Conservation (phyloP, 1,140 invertebrate genomes). For the Lamellibrachia luymesi region DNA sequence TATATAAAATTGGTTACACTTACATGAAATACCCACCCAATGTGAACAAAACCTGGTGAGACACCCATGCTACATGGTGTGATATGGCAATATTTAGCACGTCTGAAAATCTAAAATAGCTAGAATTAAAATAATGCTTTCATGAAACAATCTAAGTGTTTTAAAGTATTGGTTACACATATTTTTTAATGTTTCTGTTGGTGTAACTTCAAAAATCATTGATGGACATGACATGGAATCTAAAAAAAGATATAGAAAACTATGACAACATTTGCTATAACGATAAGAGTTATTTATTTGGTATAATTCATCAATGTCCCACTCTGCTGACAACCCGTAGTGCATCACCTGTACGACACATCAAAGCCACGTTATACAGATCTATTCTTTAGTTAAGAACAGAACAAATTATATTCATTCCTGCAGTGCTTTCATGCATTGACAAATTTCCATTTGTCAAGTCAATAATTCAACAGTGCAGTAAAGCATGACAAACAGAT, state of each 20-base stretch:
- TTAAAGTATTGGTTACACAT: too few relatives aligned
- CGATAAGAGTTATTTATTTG: not conserved
- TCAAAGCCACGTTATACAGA: not conserved
- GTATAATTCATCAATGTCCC: not conserved
- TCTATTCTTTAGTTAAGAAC: not conserved
- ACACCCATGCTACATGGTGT: not conserved
- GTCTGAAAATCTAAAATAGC: not conserved
- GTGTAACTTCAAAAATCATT: too few relatives aligned
- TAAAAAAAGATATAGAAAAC: not conserved
- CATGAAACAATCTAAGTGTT: not conserved
- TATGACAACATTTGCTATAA: not conserved
- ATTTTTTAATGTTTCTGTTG: too few relatives aligned
- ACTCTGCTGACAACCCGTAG: not conserved
- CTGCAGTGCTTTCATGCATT: not conserved
- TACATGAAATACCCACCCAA: not conserved
- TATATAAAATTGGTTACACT: not conserved
- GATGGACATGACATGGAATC: too few relatives aligned
- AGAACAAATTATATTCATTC: constrained; percentile 6
- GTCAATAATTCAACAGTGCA: not conserved
- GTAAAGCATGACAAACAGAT: not conserved
- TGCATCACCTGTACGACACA: not conserved
- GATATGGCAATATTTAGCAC: not conserved
- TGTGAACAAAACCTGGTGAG: not conserved
- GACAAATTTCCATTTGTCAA: not conserved
- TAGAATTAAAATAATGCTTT: not conserved